phyloP scores from a whole-genome alignment of 1,140 invertebrate genomes.

The Onthophagus taurus region DNA sequence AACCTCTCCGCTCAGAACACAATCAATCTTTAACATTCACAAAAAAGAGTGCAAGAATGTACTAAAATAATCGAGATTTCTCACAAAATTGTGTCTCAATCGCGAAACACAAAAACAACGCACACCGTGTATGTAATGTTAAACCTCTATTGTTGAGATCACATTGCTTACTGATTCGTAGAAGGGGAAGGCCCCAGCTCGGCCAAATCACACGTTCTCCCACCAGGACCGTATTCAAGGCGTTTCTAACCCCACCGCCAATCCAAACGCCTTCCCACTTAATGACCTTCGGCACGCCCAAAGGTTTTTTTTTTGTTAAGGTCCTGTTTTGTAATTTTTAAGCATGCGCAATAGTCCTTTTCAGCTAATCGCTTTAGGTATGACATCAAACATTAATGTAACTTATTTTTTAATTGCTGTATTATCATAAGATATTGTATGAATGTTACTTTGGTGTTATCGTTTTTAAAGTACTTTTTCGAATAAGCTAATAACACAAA shows the following conservation, averaged over 20 bases:
- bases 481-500: too few species aligned
- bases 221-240: constrained; percentile 21
- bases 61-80: too few species aligned
- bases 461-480: too few species aligned
- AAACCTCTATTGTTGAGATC: constrained; percentile 36
- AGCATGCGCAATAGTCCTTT: constrained; percentile 9
- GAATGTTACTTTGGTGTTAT: too few species aligned
- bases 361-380: too few species aligned
- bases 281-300: constrained; percentile 23
- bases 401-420: too few species aligned
- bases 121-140: constrained; percentile 14
- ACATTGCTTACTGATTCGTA: constrained; percentile 36
- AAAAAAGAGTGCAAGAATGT: too few species aligned
- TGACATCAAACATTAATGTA: too few species aligned
- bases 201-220: constrained; percentile 36
- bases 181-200: constrained; percentile 29
- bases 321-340: constrained; percentile 1
- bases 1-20: not conserved
- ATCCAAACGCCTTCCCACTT: constrained; percentile 31
- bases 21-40: not conserved
- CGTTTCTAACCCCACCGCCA: constrained; percentile 23
- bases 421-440: too few species aligned
- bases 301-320: constrained; percentile 15
- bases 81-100: too few species aligned
- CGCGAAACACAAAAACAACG: constrained; percentile 4